Conservation (phyloP, 2,888 invertebrate genomes). For the Chalcosyrphus nemorum region DNA sequence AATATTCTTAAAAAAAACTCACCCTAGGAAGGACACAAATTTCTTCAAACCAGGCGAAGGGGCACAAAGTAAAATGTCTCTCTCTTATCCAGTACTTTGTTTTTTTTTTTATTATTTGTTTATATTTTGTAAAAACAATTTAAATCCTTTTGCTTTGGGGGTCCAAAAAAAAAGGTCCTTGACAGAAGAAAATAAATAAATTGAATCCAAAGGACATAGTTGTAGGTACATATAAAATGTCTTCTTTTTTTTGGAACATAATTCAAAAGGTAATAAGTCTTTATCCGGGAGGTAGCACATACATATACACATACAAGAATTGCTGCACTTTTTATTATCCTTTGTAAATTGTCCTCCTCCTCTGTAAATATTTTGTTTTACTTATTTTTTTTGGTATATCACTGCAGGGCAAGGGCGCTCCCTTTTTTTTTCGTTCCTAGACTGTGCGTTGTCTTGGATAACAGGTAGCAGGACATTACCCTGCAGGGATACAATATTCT, state of each 20-base stretch:
- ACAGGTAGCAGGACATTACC: constrained; percentile 53
- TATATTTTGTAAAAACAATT: constrained; percentile 55
- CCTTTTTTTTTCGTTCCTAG: constrained; percentile 17
- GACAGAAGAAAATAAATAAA: constrained; percentile 7
- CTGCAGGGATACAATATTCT: constrained; percentile 14
- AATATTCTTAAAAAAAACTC: constrained; percentile 24
- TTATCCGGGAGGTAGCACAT: constrained; percentile 5
- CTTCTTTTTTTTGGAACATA: neutral
- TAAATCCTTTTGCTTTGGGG: constrained; percentile 46
- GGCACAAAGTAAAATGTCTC: constrained; percentile 21
- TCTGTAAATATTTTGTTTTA: constrained; percentile 26
- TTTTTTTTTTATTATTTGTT: constrained; percentile 12
- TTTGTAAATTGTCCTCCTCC: constrained; percentile 5
- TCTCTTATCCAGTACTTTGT: too few relatives aligned
- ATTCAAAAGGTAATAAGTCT: neutral
- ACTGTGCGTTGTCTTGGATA: constrained; percentile 55
- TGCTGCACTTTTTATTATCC: constrained; percentile 51
- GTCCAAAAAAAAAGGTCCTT: constrained; percentile 32
- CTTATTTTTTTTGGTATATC: constrained; percentile 11
- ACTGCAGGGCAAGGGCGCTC: constrained; percentile 37
- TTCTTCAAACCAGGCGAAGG: neutral
- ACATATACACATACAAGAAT: neutral
- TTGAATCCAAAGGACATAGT: constrained; percentile 33
- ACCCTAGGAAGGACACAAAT: constrained; percentile 21
- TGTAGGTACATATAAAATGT: neutral